Base-by-base conservation (phyloP, 2,888 invertebrate genomes). In the Stenodema calcarata region DNA sequence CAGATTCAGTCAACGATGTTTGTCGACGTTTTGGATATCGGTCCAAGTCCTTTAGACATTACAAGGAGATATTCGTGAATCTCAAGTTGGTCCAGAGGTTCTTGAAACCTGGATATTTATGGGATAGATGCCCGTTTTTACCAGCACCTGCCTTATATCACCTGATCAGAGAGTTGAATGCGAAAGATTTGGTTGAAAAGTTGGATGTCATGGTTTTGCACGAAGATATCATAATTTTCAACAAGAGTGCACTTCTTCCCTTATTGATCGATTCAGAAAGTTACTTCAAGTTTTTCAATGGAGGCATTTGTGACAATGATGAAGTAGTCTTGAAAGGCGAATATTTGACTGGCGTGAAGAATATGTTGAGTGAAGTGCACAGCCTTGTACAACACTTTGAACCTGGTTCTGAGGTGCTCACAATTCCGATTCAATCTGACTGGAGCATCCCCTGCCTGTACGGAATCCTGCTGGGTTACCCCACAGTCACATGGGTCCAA, bases 391-490 rank as follows among this genome's bases (percentile, higher is more conserved):
- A 42, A 16, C 23, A 3, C 42, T 44, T 78, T 23, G 14, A 42
- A 18, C 23, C 41, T 78, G 42, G 14, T 14, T 27, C 44, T 28
- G 23, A 11, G 23, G 27, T 62, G 6, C 18, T 62, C 9, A 62
- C 62, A 9, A 16, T 54, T 30, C 11, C 35, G 42, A 16, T 73
- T 42, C 14, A n/a, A 9, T 16, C 62, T 47, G 41, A 62, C 47
- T 90, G 90, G 89, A 90, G 90, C 89, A 83, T 90, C 42, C 90
- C 91, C 16, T 89, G 90, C 9, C 41, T 91, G 6, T 89, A 90
- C 87, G 91, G 91, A 0, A 69, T 90, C 11, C 86, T 91, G 42
- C 88, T 91, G 35, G 90, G 90, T 27, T 91, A 90, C 88, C 91
- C 91, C 16, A 88, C 90, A 47, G 88, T 91, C 14, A 91, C 91